Evolutionary conservation across 2,113 vertebrate genomes (phyloP), one percentile per base, ranked within the genome.

Genomic region (Rhinichthys klamathensis): DNA sequence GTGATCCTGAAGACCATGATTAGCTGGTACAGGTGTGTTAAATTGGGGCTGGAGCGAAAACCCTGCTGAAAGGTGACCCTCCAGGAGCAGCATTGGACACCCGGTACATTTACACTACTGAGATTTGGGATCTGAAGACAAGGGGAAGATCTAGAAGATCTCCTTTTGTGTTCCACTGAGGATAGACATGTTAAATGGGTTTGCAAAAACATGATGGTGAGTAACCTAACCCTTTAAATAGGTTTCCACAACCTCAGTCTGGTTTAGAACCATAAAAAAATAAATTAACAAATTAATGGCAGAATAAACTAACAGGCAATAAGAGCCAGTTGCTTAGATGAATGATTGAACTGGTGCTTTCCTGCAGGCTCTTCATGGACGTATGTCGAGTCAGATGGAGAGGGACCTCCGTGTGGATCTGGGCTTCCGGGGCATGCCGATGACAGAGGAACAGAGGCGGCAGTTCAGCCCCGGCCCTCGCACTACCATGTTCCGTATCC

Each of bases 401-500:
- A 91, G 98, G 46, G 98, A 99, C 92, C 94, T 99, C 3, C 94
- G 98, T 0, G 98, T 99, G 23, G 98, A 99, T 69, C 91, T 99
- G 86, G 98, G 98, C 23, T 99, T 99, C 90, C 94, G 98, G 58
- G 98, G 98, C n/a, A 98, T 98, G 98, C 98, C 98, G 4, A 99
- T 99, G 98, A 99, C 98, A 0, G 98, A 99, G 86, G 98, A 99
- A 75, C 98, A 99, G 88, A 92, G 98, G 1, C 94, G 98, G 3
- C 98, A 99, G 93, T 99, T 99, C 91, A 99, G 98, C 89, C 98
- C 98, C 0, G 98, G 98, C 15, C 98, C 98, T 0, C 97, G 98
- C 82, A 99, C 98, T 2, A 99, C 98, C 1, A 99, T 99, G 98
- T 99, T 99, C 91, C 98, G 98, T 58, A 99, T 99, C 89, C 98